These are phyloP conservation scores for Cyprinella venusta DNA, from an alignment of 2,797 vertebrate species.

Conservation along the genomic window DNA sequence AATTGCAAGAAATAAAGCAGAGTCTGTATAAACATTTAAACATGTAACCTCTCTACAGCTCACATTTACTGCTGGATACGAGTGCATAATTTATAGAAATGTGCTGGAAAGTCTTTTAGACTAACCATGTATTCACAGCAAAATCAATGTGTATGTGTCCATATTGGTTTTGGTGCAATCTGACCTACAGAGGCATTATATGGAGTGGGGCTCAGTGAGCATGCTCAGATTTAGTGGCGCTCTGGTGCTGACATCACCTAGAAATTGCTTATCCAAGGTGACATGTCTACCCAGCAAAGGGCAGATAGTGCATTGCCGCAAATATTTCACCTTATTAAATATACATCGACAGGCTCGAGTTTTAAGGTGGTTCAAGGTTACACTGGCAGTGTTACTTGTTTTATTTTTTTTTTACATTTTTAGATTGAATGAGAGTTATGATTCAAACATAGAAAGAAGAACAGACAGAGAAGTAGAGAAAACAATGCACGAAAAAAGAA, in stretches of 20 bases:
- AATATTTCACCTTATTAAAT: slow-evolving; percentile 78
- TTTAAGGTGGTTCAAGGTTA: slow-evolving; percentile 65
- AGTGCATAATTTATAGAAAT: background rate
- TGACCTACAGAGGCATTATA: slow-evolving; percentile 27
- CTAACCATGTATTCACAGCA: background rate
- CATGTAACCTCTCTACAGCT: background rate
- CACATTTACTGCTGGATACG: background rate
- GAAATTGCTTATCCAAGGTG: slow-evolving; percentile 63
- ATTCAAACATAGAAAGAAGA: slow-evolving; percentile 28
- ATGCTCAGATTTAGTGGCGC: slow-evolving; percentile 35
- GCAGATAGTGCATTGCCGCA: slow-evolving; percentile 64
- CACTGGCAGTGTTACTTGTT: slow-evolving; percentile 39
- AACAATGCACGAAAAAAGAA: slow-evolving; percentile 22
- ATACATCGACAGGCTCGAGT: slow-evolving; percentile 72
- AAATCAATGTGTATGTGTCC: background rate
- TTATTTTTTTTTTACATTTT: slow-evolving; percentile 27
- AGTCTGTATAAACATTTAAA: background rate
- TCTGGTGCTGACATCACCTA: slow-evolving; percentile 58
- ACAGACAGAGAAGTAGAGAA: slow-evolving; percentile 35
- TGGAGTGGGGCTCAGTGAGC: slow-evolving; percentile 21
- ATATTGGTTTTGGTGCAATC: slow-evolving; percentile 34
- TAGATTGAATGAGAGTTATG: slow-evolving; percentile 55
- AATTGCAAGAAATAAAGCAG: background rate
- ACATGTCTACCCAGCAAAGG: slow-evolving; percentile 69
- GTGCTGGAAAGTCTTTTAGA: background rate